Evolutionary conservation across 2,797 vertebrate genomes (phyloP), one percentile per base, ranked within the genome.

Genomic region (Brachymystax lenok): DNA sequence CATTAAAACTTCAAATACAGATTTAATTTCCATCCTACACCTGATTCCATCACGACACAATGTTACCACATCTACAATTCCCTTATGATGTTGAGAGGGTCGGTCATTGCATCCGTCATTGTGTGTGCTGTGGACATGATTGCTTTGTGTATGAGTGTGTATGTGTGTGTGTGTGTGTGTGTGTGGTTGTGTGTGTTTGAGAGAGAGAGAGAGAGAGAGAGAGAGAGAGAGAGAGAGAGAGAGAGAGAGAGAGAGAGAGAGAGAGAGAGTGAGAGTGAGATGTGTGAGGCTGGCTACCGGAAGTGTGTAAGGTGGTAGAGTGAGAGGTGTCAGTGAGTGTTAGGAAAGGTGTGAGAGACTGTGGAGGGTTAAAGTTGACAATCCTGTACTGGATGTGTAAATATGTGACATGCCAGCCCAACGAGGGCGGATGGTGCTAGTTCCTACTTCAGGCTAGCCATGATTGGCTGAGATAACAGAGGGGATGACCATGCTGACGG

Each of bases 261-360:
- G 52, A 17, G 14, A 56, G 52, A 56, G 52, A 56, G 16, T 19
- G 19, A 17, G 16, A 19, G 54, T 59, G 56, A n/a, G n/a, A 59
- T 6, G n/a, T 59, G 56, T 59, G 19, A 59, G 21, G 56, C n/a
- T 21, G 19, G n/a, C 7, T 16, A 21, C 56, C 10, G 56, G n/a
- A 59, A 59, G 56, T 59, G n/a, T 59, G n/a, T 8, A 17, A 67
- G 28, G 10, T 30, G 5, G 21, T 67, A 27, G 7, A 67, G 21
- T 30, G 64, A 19, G 64, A 6, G n/a, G 56, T n/a, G 16, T 67
- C 24, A 33, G 27, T 64, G 30, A 75, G 77, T 84, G 81, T 79
- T 68, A 78, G 82, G 86, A 86, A 51, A 63, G 28, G 3, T 75
- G 56, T n/a, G n/a, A 63, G 33, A 61, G 24, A 64, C 27, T 78